Evolutionary conservation across 2,888 invertebrate genomes (phyloP), one percentile per base, ranked within the genome.

Genomic region (Creontiades dilutus): DNA sequence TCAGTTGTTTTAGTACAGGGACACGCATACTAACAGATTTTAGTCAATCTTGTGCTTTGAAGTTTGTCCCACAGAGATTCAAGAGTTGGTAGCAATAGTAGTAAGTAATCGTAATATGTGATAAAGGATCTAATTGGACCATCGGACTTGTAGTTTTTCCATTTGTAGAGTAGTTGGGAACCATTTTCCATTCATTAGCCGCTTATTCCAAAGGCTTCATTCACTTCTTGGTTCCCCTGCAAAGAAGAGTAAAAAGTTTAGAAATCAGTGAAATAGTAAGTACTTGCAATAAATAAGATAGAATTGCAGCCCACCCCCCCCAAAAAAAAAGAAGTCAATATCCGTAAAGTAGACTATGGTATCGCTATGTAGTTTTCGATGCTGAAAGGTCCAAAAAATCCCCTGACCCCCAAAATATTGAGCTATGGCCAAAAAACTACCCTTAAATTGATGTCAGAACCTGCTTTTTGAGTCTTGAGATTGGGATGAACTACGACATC

Each of bases 221-320:
- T 68, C 9, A 68, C 68, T 82, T 52, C 52, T 82, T 82, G 52
- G 82, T 14, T 52, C 52, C 82, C 48, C 82, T 82, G 82, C 1
- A 82, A 82, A n/a, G 0, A 52, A 19, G 11, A 75, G 28, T n/a
- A 19, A 27, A 75, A 75, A 75, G 5, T 9, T 9, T 75, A n/a
- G 68, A 28, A 13, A 7, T 52, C 11, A 11, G 1, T 37, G 37
- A 37, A 37, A 37, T 7, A 2, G 37, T 37, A 37, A 37, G 37
- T 37, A 37, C 7, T 37, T 37, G 37, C 37, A 37, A 2, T 4
- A 4, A 7, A 37, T 37, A 37, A 37, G 7, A 37, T 37, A n/a
- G n/a, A n/a, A n/a, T n/a, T n/a, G n/a, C n/a, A n/a, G n/a, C n/a
- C n/a, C n/a, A n/a, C n/a, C n/a, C n/a, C n/a, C n/a, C n/a, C n/a